Conservation (phyloP, 2,888 invertebrate genomes). For the Agrochola litura region DNA sequence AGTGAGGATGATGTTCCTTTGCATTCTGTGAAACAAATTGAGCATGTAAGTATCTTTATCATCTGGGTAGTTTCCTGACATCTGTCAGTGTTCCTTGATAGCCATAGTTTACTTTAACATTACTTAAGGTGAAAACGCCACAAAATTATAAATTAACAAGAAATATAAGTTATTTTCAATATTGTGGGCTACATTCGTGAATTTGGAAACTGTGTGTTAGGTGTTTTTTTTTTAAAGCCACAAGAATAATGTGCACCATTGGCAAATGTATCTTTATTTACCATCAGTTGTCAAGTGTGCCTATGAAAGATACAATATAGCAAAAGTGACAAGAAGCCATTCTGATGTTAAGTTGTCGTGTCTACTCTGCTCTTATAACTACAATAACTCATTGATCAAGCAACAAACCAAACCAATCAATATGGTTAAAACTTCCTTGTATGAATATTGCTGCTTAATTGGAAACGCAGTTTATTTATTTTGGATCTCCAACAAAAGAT, state of each 20-base stretch:
- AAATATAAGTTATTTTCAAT: background rate
- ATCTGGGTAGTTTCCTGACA: background rate
- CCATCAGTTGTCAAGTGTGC: background rate
- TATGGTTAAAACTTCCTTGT: background rate
- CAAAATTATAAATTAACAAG: too few species aligned
- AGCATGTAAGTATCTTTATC: constrained; percentile 22
- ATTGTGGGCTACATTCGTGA: background rate
- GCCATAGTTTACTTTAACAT: background rate
- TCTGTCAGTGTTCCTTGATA: background rate
- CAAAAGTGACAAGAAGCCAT: background rate
- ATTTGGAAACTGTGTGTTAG: background rate
- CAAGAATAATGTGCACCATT: background rate
- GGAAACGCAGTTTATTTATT: background rate
- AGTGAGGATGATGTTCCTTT: constrained; percentile 31
- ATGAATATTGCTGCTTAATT: background rate
- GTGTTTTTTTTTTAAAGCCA: background rate
- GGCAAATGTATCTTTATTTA: background rate
- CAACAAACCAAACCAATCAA: background rate
- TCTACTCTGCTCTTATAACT: background rate
- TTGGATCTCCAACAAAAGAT: too few species aligned
- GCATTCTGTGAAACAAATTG: constrained; percentile 17
- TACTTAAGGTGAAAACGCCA: background rate
- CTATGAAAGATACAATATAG: background rate
- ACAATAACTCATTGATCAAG: background rate
- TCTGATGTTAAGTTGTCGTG: background rate